Percentiles rank a stretch among this genome's conserved stretches.
phyloP scores from a whole-genome alignment of 2,888 invertebrate genomes.

The Drosophila acutilabella region DNA sequence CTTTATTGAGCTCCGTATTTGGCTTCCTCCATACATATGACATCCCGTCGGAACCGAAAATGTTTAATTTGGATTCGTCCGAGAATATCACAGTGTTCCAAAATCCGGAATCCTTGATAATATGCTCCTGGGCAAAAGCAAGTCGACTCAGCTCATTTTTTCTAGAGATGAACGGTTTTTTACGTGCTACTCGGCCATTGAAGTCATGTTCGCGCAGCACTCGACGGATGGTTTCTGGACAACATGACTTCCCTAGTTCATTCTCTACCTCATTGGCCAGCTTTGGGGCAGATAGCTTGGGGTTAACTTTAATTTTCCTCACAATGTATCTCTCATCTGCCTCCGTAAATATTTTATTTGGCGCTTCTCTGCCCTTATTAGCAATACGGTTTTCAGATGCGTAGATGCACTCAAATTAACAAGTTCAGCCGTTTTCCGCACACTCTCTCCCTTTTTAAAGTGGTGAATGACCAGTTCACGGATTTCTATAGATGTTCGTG shows the following conservation, averaged over 20 bases:
- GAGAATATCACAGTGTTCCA: slow-evolving; percentile 8
- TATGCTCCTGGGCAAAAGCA: not conserved
- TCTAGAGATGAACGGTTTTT: slow-evolving; percentile 21
- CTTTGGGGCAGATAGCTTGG: slow-evolving; percentile 22
- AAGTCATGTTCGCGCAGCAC: slow-evolving; percentile 2
- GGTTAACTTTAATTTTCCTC: slow-evolving; percentile 7
- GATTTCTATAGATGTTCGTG: no score
- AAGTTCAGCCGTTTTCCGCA: slow-evolving; percentile 1
- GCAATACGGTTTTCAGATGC: slow-evolving; percentile 7
- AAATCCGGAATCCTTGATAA: not conserved
- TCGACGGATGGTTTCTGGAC: slow-evolving; percentile 13
- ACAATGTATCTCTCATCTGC: slow-evolving; percentile 13
- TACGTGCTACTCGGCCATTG: slow-evolving; percentile 18
- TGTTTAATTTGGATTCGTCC: slow-evolving; percentile 11
- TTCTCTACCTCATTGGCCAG: not conserved
- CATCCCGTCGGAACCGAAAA: slow-evolving; percentile 10
- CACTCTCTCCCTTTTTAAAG: no score
- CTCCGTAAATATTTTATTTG: slow-evolving; percentile 2
- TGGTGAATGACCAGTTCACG: no score
- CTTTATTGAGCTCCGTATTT: no score
- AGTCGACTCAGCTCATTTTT: not conserved
- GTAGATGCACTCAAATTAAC: not conserved
- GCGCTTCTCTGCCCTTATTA: slow-evolving; percentile 12
- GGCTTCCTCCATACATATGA: slow-evolving; percentile 6
- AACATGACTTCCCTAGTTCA: not conserved